Percentiles rank a stretch among this genome's conserved stretches.
Conservation (phyloP, 1,140 invertebrate genomes). For the Procambarus clarkii region DNA sequence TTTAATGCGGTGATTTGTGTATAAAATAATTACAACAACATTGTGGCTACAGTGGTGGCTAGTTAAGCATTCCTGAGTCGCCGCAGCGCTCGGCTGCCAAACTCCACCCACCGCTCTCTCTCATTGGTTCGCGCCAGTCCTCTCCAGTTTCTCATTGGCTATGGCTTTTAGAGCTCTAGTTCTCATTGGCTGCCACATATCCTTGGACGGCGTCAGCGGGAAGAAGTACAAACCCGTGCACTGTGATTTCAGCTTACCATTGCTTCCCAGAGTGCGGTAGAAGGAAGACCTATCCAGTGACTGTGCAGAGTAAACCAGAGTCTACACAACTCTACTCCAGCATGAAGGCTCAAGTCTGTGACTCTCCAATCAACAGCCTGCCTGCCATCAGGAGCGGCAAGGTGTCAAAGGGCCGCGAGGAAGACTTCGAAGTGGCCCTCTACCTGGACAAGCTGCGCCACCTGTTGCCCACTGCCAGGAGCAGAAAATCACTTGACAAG, state of each 20-base stretch:
- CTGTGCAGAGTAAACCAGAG: neutral
- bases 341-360: conserved; percentile 63
- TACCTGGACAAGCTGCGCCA: conserved; percentile 62
- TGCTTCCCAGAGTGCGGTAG: neutral
- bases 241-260: conserved; percentile 51
- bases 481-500: conserved; percentile 46
- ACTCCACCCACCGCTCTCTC: conserved; percentile 36
- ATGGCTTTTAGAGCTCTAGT: conserved; percentile 24
- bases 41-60: neutral
- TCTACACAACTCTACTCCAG: neutral
- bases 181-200: conserved; percentile 51
- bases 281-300: conserved; percentile 10
- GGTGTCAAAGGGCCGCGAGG: conserved; percentile 58
- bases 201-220: conserved; percentile 38
- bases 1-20: neutral
- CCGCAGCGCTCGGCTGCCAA: conserved; percentile 42
- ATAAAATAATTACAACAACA: conserved; percentile 40
- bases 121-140: neutral
- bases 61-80: conserved; percentile 48
- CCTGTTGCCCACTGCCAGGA: conserved; percentile 51
- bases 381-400: conserved; percentile 64
- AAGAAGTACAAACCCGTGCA: conserved; percentile 39
- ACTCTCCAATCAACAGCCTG: conserved; percentile 36
- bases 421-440: conserved; percentile 50
- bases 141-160: conserved; percentile 47